A percentile compares a stretch with the other conserved stretches of the same genome.
phyloP scores from a whole-genome alignment of 2,113 vertebrate species.

The Galemys pyrenaicus region DNA sequence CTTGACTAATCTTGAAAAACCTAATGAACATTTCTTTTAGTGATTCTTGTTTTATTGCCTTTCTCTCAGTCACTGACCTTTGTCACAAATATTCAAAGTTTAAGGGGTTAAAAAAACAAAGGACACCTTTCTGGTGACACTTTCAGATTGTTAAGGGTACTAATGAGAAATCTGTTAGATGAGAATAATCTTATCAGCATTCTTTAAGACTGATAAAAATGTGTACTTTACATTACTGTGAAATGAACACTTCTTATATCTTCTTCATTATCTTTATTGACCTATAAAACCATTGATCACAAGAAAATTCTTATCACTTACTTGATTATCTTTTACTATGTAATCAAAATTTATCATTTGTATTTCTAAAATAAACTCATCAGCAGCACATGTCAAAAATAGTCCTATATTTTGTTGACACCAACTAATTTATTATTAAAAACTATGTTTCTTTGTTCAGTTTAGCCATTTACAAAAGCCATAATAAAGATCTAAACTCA shows the following conservation, averaged over 20 bases:
- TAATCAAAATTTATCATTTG: constrained; percentile 21
- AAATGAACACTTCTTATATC: neutral
- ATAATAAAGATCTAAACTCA: constrained; percentile 17
- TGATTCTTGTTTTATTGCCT: constrained; percentile 14
- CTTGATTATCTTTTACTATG: neutral
- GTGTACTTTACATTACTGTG: neutral
- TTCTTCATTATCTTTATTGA: constrained; percentile 31
- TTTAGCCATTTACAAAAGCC: neutral
- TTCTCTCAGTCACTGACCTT: neutral
- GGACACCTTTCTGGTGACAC: neutral
- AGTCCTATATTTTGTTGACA: neutral
- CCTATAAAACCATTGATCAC: neutral
- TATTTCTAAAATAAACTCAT: constrained; percentile 37
- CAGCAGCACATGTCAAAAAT: neutral
- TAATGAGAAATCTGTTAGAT: constrained; percentile 11
- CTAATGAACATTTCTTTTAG: neutral
- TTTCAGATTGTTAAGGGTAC: neutral
- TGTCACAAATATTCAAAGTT: constrained; percentile 12
- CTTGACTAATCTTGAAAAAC: neutral
- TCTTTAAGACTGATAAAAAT: constrained; percentile 8
- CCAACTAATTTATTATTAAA: constrained; percentile 6
- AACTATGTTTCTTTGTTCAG: neutral
- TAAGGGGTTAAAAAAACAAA: neutral
- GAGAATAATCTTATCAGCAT: neutral
- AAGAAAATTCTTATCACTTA: neutral